Base-by-base conservation (phyloP, 1,140 invertebrate genomes). In the Brachionus koreanus region DNA sequence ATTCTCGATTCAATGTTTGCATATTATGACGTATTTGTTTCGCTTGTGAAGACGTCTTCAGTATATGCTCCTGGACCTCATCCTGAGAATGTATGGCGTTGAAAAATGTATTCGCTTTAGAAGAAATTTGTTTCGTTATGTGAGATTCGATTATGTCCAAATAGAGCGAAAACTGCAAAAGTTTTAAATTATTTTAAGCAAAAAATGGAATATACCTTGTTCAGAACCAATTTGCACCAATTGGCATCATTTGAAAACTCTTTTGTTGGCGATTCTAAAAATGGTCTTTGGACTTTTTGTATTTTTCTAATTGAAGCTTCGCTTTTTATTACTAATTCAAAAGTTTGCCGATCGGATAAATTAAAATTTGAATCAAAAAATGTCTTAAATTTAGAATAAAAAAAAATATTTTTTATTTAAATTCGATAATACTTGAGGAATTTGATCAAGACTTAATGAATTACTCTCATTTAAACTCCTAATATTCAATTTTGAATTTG, bases 41-140 rank as follows among this genome's bases (percentile, higher is more conserved):
- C 10, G 74, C 67, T 39, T 57, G 25, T 6, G n/a, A n/a, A 3
- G 33, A 83, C 5, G 82, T 72, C 6, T 57, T 72, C 35, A 25
- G 25, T 9, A 83, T 61, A 35, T 83, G 63, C 42, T 83, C 67
- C 67, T 83, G 82, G 13, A 83, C 83, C 42, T 83, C 82, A 6
- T 83, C 82, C 19, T 83, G 83, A 19, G 83, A 82, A 52, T 76
- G 74, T 46, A 82, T 76, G 5, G 95, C 95, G 88, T 95, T 93
- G 87, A 98, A 98, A 90, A 98, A 98, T 7, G 95, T 95, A 84
- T 94, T 94, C 5, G 95, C 97, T 88, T 96, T 95, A 83, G 94
- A 92, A n/a, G 95, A 93, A 67, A 98, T 96, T 90, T 98, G 95
- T 84, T 93, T 92, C 0, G 95, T 95, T 86, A 98, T 96, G 89